Base-by-base conservation (phyloP, 2,797 vertebrate species). In the Falco cherrug region DNA sequence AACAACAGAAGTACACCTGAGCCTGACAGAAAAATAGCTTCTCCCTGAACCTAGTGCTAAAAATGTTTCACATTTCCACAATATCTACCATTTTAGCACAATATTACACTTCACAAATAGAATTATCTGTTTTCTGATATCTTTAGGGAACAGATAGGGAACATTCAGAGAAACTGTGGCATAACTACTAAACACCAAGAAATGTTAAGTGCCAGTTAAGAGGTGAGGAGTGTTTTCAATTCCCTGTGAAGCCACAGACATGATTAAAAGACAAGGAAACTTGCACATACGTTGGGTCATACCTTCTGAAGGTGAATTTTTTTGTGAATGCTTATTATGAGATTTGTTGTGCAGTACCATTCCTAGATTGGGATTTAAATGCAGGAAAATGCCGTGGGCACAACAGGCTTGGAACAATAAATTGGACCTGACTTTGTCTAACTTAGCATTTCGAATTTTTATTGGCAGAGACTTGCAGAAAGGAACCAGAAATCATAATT, bases 401-500 rank as follows among this genome's bases (percentile, higher is more conserved):
- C 84, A 74, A 88, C 73, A 91, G 61, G 56, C 87, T 89, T 65
- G 86, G 69, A 93, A 93, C 61, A 96, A 87, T 33, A 89, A 93
- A 82, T 41, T 53, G 78, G 75, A 39, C 57, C 33, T 45, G 43
- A 89, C 78, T 94, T 75, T 69, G 65, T 82, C 92, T 84, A 78
- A 89, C 89, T 96, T 92, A 95, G 87, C 87, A 85, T 86, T 94
- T 86, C 67, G 76, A 84, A n/a, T 84, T 93, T 71, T 81, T 81
- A 87, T 92, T 94, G 93, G 84, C 92, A 84, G 54, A 60, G 56
- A 48, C 77, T 70, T 33, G 77, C 83, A 95, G 94, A 65, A 61
- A 85, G 59, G 81, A 90, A 61, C 5, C 16, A 95, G 84, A 95
- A 95, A 90, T 65, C 59, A 29, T 94, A 95, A 92, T 95, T 97